A percentile compares a stretch with the other conserved stretches of the same genome.
These are phyloP conservation scores for Pammene fasciana DNA, from an alignment of 2,888 invertebrate genomes.

Conservation along the genomic window DNA sequence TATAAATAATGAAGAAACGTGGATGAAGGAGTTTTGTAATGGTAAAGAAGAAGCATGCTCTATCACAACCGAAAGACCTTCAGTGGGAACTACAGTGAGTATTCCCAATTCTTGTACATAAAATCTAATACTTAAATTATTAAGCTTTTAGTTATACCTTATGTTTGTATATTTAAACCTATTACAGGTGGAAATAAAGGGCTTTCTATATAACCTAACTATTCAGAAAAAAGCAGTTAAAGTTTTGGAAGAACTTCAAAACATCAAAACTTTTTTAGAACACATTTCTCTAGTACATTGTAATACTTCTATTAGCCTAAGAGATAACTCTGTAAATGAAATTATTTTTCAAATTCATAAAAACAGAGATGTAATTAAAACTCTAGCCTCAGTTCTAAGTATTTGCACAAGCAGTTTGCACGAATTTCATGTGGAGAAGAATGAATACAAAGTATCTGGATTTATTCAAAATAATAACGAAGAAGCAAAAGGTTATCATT, in stretches of 20 bases:
- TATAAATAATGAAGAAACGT: constrained; percentile 76
- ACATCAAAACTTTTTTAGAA: constrained; percentile 83
- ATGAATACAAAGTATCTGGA: constrained; percentile 80
- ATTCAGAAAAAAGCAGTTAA: constrained; percentile 84
- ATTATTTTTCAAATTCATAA: constrained; percentile 84
- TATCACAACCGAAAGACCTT: constrained; percentile 76
- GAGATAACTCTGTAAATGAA: constrained; percentile 85
- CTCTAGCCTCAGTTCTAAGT: constrained; percentile 68
- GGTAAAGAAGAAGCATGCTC: constrained; percentile 68
- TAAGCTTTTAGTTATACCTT: background rate
- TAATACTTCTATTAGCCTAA: constrained; percentile 86
- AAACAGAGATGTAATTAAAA: constrained; percentile 78
- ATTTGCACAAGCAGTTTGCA: constrained; percentile 65
- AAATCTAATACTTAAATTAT: background rate
- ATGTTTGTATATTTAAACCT: background rate
- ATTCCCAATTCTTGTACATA: background rate
- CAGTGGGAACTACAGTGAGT: constrained; percentile 87
- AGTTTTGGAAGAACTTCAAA: constrained; percentile 81
- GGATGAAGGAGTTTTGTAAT: constrained; percentile 81
- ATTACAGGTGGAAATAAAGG: constrained; percentile 84
- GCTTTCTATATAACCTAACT: constrained; percentile 85
- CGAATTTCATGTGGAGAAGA: constrained; percentile 71
- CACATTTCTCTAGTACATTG: constrained; percentile 86
- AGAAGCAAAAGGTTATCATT: constrained; percentile 70
- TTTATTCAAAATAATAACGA: constrained; percentile 75